Base-by-base conservation (phyloP, 35 echinoderm and acorn worm species). In the Holothuria glaberrima region DNA sequence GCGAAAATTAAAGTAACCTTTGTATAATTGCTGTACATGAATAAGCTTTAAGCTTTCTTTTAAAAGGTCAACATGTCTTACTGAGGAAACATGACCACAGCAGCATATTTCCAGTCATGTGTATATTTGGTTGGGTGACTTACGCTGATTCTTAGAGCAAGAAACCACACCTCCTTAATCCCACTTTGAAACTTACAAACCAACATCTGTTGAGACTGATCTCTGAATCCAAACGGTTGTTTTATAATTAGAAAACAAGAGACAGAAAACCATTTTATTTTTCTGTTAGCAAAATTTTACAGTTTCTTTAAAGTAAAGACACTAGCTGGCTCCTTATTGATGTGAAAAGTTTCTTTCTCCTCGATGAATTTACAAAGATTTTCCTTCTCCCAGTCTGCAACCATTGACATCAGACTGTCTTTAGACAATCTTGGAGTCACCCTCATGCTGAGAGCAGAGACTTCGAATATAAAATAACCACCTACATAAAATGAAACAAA, bases 251-350 rank as follows among this genome's bases (percentile, higher is more conserved):
- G 7, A 41, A 41, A 41, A 41, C 36, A 41, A 41, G 2, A 41
- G 7, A 41, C 36, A 4, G 36, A 41, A 41, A 41, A 41, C 7
- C 36, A 41, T 2, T 41, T 41, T 69, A 26, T 6, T 25, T 22
- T 22, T 24, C 4, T 67, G 4, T 6, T 67, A 16, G 63, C 29
- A 3, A 30, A 67, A 24, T 6, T 4, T 69, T 17, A 69, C 22
- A 69, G 66, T 69, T 82, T 82, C 46, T 29, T 38, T n/a, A 82
- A 48, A 6, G 26, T 29, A 50, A 58, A 82, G 6, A 82, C 79
- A 82, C 44, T 50, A 16, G 79, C 79, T 56, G 79, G 79, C 58
- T 82, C 79, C 10, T 82, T 82, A 28, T 82, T 82, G 26, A 82
- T 82, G 79, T 82, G 79, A 33, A 58, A 82, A 31, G 79, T 82